phyloP scores from a whole-genome alignment of 2,888 invertebrate species.

The Yponomeuta evonymella region DNA sequence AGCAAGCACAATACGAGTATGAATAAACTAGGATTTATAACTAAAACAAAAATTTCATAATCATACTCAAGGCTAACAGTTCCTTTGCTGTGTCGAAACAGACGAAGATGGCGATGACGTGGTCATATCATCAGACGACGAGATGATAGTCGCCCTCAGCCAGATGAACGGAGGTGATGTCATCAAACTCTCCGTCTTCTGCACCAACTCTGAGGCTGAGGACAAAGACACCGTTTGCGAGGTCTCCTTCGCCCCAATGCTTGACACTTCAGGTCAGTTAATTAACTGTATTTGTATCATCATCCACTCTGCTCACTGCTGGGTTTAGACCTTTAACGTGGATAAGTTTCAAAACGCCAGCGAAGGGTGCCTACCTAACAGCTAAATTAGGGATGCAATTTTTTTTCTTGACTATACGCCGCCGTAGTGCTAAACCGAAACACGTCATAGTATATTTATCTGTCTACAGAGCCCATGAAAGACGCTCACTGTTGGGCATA shows the following conservation, averaged over 20 bases:
- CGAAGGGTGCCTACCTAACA: too few species aligned
- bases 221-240: constrained; percentile 33
- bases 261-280: constrained; percentile 32
- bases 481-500: too few species aligned
- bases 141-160: constrained; percentile 78
- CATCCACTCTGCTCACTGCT: too few species aligned
- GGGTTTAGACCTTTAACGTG: too few species aligned
- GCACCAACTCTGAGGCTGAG: constrained; percentile 30
- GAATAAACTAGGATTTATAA: too few species aligned
- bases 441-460: not conserved
- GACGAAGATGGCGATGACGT: constrained; percentile 82
- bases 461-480: too few species aligned
- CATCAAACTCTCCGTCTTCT: constrained; percentile 50
- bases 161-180: constrained; percentile 49
- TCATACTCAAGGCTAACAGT: not conserved
- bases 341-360: too few species aligned
- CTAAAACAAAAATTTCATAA: not conserved
- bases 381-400: too few species aligned
- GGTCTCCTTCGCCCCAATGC: constrained; percentile 32
- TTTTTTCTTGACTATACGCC: too few species aligned
- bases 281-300: too few species aligned
- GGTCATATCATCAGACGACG: constrained; percentile 79
- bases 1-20: too few species aligned
- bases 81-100: constrained; percentile 23
- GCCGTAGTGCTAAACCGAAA: not conserved